Evolutionary conservation across 2,888 invertebrate species (phyloP).

Genomic region (Troides helena): DNA sequence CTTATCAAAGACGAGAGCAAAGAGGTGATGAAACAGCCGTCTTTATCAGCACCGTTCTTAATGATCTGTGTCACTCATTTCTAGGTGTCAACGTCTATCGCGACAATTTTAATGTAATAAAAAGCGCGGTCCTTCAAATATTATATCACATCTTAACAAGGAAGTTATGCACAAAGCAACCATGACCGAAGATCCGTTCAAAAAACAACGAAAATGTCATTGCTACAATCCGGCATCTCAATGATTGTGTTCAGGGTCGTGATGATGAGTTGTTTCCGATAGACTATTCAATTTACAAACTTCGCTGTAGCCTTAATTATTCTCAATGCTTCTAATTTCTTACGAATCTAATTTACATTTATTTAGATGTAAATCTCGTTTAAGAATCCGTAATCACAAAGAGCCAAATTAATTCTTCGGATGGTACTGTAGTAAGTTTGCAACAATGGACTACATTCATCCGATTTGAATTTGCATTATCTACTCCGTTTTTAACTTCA

Average conservation of each 20-base stretch:
- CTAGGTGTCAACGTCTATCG: too few relatives aligned
- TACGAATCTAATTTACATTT: conserved; percentile 13
- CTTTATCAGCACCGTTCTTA: too few relatives aligned
- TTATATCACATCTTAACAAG: too few relatives aligned
- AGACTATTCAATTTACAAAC: conserved; percentile 9
- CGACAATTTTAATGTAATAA: too few relatives aligned
- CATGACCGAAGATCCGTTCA: conserved; percentile 23
- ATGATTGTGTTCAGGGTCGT: conserved; percentile 15
- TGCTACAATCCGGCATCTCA: conserved; percentile 19
- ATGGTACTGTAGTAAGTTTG: background rate
- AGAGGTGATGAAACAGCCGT: too few relatives aligned
- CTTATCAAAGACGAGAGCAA: too few relatives aligned
- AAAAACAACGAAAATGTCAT: conserved; percentile 24
- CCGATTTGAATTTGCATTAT: too few relatives aligned
- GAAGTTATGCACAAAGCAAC: conserved; percentile 5
- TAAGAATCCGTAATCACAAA: too few relatives aligned
- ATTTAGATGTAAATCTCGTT: conserved; percentile 1
- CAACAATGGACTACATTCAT: background rate
- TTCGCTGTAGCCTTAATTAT: conserved; percentile 12
- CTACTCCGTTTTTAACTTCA: too few relatives aligned
- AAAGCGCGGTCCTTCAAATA: too few relatives aligned
- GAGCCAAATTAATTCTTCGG: too few relatives aligned
- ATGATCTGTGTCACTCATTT: too few relatives aligned
- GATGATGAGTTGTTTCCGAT: conserved; percentile 14
- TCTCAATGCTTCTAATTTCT: conserved; percentile 15